Conservation (phyloP, 2,797 vertebrate species). For the Myotis planiceps region DNA sequence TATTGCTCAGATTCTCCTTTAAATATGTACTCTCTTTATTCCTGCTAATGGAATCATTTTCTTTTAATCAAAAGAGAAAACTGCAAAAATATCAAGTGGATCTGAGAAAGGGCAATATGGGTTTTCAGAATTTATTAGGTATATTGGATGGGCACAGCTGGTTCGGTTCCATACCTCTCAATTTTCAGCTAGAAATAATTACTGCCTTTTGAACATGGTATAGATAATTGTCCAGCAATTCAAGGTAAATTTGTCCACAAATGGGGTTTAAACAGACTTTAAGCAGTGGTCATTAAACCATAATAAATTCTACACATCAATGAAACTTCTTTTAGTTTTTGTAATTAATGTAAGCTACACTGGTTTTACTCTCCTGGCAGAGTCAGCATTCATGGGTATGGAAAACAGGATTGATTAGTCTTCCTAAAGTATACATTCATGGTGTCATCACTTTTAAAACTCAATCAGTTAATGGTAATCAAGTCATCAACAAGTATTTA, state of each 20-base stretch:
- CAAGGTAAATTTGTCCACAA: slow-evolving; percentile 66
- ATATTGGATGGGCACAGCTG: slow-evolving; percentile 60
- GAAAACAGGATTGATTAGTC: not conserved
- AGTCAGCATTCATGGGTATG: not conserved
- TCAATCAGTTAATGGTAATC: not conserved
- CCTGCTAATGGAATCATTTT: not conserved
- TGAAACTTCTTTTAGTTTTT: slow-evolving; percentile 6
- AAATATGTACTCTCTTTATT: not conserved
- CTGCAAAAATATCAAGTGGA: not conserved
- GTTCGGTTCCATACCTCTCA: not conserved
- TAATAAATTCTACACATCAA: slow-evolving; percentile 14
- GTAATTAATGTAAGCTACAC: slow-evolving; percentile 48
- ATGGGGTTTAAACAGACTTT: slow-evolving; percentile 14
- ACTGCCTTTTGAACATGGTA: slow-evolving; percentile 41
- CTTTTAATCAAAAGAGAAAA: slow-evolving; percentile 4
- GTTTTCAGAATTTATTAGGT: slow-evolving; percentile 59
- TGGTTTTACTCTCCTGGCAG: not conserved
- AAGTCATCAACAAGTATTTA: not conserved
- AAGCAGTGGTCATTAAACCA: slow-evolving; percentile 1
- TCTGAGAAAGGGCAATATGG: not conserved
- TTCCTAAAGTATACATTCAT: not conserved
- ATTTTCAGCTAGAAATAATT: slow-evolving; percentile 67
- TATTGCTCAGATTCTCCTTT: not conserved
- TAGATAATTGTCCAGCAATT: slow-evolving; percentile 71
- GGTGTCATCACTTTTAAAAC: not conserved